A percentile compares a stretch with the other conserved stretches of the same genome.
Evolutionary conservation across 1,140 invertebrate genomes (phyloP).

Genomic region (Zaprionus vittiger): DNA sequence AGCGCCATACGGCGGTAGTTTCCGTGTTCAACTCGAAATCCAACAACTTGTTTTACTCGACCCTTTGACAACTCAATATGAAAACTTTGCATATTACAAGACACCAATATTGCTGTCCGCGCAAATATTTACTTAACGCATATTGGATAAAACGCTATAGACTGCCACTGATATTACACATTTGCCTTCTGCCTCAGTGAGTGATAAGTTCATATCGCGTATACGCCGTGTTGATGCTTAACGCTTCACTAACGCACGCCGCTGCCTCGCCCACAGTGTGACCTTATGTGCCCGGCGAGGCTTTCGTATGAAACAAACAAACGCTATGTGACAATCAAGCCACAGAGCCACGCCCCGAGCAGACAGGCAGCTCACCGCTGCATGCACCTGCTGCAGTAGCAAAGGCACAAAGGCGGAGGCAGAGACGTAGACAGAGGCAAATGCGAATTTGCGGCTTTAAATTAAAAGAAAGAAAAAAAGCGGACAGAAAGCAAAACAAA

Average conservation of each 20-base stretch:
- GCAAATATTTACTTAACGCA: conserved; percentile 39
- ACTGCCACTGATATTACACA: background rate
- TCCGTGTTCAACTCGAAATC: background rate
- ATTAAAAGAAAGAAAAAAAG: conserved; percentile 36
- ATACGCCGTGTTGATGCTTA: conserved; percentile 39
- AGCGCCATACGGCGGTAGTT: background rate
- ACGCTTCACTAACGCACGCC: conserved; percentile 28
- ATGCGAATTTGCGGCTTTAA: conserved; percentile 63
- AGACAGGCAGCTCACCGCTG: conserved; percentile 16
- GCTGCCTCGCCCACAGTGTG: conserved; percentile 31
- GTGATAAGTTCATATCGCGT: conserved; percentile 34
- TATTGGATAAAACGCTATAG: conserved; percentile 11
- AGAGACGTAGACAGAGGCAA: conserved; percentile 6
- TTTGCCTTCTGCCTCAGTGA: background rate
- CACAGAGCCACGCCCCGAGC: conserved; percentile 33
- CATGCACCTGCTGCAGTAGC: conserved; percentile 29
- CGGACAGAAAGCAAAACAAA: conserved; percentile 27
- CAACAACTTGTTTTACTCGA: background rate
- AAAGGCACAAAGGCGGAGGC: background rate
- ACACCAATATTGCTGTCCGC: conserved; percentile 9
- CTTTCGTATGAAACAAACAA: conserved; percentile 22
- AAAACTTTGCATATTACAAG: conserved; percentile 16
- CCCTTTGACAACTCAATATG: conserved; percentile 5
- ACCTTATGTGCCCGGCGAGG: conserved; percentile 18
- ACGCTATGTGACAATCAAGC: conserved; percentile 36